A percentile compares a stretch with the other conserved stretches of the same genome.
These are phyloP conservation scores for Eupithecia tripunctaria DNA, from an alignment of 2,888 invertebrate genomes.

Conservation along the genomic window DNA sequence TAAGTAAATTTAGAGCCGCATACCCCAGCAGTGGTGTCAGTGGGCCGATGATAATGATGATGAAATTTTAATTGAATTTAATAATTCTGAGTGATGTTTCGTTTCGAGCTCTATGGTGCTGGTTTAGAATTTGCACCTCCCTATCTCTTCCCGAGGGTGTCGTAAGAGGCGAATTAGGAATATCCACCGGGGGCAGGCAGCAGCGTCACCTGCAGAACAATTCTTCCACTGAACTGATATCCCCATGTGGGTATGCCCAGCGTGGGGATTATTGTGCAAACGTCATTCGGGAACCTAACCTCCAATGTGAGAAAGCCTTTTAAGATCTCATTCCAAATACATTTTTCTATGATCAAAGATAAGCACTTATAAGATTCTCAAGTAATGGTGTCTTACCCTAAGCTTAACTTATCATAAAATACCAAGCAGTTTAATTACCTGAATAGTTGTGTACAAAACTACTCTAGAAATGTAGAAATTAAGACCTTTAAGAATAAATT, in stretches of 20 bases:
- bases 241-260: too few species aligned
- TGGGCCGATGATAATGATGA: neutral
- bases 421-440: conserved; percentile 3
- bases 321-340: neutral
- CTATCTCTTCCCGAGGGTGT: too few species aligned
- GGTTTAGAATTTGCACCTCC: too few species aligned
- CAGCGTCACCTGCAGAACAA: too few species aligned
- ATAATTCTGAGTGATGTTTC: neutral
- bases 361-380: neutral
- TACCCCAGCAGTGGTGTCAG: neutral
- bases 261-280: too few species aligned
- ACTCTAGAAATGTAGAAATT: conserved; percentile 9
- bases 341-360: neutral
- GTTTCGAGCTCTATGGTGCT: too few species aligned
- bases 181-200: too few species aligned
- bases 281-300: neutral
- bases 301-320: neutral
- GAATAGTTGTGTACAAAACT: conserved; percentile 2
- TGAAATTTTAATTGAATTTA: neutral
- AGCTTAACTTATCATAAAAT: neutral
- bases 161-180: too few species aligned
- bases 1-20: neutral
- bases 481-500: conserved; percentile 9
- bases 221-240: too few species aligned
- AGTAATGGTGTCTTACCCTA: neutral